Base-by-base conservation (phyloP, 2,797 vertebrate species). In the Antrozous pallidus region DNA sequence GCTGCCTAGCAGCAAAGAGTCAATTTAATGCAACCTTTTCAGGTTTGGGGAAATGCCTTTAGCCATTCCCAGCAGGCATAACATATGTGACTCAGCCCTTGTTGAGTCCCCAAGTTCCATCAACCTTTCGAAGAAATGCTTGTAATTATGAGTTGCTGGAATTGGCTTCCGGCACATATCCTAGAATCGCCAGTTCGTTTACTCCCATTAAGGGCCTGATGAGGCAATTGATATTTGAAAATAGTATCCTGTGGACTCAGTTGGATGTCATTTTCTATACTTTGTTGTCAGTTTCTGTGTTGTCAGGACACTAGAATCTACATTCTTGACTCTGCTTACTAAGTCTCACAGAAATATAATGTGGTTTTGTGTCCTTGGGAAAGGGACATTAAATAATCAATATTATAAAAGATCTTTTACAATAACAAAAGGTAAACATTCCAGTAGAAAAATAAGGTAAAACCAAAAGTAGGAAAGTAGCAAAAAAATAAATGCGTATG, bases 321-420 rank as follows among this genome's bases (percentile, higher is more conserved):
- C n/a, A 28, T 88, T 92, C 49, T 69, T 91, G 45, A 81, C 51
- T 31, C 20, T 80, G 51, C 31, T 3, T 81, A 18, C 10, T 75
- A 79, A 90, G 38, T 67, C 33, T 90, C 58, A 85, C 61, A 94
- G 73, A 91, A 90, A 91, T 56, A 45, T 22, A 63, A 42, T 65
- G 45, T 86, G 36, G 78, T 69, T 94, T 88, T 67, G 54, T 96
- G n/a, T 84, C 58, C 80, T 74, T 75, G 75, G 71, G 33, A 93
- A 92, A 94, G 31, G 17, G 80, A 93, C n/a, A 56, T 83, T 92
- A 91, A 95, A 65, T 81, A 93, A 85, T 84, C 28, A 26, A 95
- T 93, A 87, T 89, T 83, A 69, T 70, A 33, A 92, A 73, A 85
- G 33, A 93, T 36, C 36, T 31, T 88, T 85, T 91, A 85, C 6